phyloP scores from a whole-genome alignment of 2,113 vertebrate genomes.

The Charina bottae region DNA sequence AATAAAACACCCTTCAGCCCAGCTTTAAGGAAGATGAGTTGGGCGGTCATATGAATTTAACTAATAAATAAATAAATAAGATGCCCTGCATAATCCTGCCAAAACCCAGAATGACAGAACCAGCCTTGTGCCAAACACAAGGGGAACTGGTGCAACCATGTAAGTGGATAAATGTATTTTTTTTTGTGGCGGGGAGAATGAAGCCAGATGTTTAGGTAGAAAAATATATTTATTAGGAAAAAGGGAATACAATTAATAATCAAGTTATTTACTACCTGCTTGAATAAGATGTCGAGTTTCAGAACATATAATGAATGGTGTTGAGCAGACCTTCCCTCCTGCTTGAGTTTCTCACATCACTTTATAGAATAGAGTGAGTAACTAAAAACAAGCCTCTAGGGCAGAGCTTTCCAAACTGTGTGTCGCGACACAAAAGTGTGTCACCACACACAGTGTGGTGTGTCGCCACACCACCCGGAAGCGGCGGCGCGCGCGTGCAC shows the following conservation, averaged over 20 bases:
- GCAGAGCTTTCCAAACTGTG: no score
- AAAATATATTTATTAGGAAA: neutral
- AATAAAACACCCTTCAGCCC: neutral
- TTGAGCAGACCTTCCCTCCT: neutral
- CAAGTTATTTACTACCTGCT: neutral
- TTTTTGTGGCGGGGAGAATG: neutral
- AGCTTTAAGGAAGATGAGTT: neutral
- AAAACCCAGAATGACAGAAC: neutral
- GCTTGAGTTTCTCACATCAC: neutral
- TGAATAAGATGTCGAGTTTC: neutral
- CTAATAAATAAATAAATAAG: no score
- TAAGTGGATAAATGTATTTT: neutral
- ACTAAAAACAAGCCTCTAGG: neutral
- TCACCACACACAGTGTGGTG: no score
- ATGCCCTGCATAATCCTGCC: neutral
- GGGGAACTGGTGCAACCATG: neutral
- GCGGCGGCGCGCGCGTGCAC: no score
- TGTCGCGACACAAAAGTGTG: no score
- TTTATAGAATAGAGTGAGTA: neutral
- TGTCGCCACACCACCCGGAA: no score
- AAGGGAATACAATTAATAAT: neutral
- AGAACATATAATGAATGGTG: neutral
- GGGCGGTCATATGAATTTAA: no score
- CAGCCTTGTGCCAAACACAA: neutral
- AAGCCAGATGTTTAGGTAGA: neutral